Conservation (phyloP, 2,113 vertebrate species). For the Channa argus region DNA sequence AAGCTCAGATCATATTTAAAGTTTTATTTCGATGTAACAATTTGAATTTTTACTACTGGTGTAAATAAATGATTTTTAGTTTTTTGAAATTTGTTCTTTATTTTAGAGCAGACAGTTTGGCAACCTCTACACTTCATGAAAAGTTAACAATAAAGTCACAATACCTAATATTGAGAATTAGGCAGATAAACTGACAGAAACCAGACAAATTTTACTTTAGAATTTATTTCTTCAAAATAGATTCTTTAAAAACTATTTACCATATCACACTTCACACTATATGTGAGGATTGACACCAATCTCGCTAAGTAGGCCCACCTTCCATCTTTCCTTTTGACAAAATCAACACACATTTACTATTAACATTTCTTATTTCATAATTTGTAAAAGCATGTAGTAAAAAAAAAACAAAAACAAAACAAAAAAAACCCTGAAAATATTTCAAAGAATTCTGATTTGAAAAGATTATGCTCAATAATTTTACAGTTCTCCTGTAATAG, state of each 20-base stretch:
- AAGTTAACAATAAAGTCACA: not conserved
- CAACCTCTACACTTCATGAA: not conserved
- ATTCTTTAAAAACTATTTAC: conserved; percentile 55
- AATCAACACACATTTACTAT: conserved; percentile 25
- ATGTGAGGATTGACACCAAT: too few relatives aligned
- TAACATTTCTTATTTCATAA: conserved; percentile 21
- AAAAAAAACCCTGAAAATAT: not conserved
- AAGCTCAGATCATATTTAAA: too few relatives aligned
- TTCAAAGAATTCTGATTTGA: too few relatives aligned
- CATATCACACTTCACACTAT: conserved; percentile 1
- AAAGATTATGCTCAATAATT: not conserved
- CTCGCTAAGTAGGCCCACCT: too few relatives aligned
- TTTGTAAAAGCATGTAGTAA: conserved; percentile 2
- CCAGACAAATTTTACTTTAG: not conserved
- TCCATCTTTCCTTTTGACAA: conserved; percentile 6
- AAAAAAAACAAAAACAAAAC: not conserved
- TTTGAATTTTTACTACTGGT: too few relatives aligned
- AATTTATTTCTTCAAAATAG: conserved; percentile 45
- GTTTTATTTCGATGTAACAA: too few relatives aligned
- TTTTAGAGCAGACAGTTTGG: not conserved
- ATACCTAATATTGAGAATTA: not conserved
- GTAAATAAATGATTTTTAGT: too few relatives aligned
- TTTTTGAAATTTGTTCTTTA: too few relatives aligned
- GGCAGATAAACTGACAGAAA: not conserved
- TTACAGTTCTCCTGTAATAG: conserved; percentile 18